A percentile compares a stretch with the other conserved stretches of the same genome.
Conservation (phyloP, 2,888 invertebrate species). For the Heliconius ismenius region DNA sequence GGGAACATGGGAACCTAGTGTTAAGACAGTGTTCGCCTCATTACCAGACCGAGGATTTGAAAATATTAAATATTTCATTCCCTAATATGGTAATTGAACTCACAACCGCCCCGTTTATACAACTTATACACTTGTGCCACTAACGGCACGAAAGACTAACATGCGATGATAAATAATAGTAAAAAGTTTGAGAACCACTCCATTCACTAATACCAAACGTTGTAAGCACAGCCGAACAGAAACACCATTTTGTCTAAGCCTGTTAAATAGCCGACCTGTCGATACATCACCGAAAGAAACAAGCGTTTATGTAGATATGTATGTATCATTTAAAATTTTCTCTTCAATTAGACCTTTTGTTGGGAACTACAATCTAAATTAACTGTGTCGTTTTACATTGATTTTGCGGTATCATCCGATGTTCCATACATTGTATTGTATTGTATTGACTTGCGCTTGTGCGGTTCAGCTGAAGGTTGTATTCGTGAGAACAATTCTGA, state of each 20-base stretch:
- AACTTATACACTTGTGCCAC: too few relatives aligned
- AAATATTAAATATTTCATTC: too few relatives aligned
- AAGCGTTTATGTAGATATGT: conserved; percentile 47
- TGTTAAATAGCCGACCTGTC: conserved; percentile 79
- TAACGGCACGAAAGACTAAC: too few relatives aligned
- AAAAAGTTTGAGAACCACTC: conserved; percentile 61
- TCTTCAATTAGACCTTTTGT: conserved; percentile 81
- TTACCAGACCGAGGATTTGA: too few relatives aligned
- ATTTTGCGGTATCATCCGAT: conserved; percentile 34
- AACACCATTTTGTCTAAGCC: conserved; percentile 74
- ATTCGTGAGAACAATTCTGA: not conserved
- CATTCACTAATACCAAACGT: conserved; percentile 56
- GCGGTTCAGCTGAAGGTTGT: not conserved
- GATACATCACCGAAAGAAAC: conserved; percentile 79
- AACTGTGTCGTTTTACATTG: conserved; percentile 70
- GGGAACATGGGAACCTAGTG: too few relatives aligned
- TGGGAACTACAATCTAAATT: conserved; percentile 68
- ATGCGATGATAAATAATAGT: too few relatives aligned
- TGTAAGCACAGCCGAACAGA: conserved; percentile 57
- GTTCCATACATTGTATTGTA: conserved; percentile 26
- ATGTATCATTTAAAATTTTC: conserved; percentile 67
- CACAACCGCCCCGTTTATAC: too few relatives aligned
- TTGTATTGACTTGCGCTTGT: conserved; percentile 9
- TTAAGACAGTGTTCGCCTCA: too few relatives aligned
- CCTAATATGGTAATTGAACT: too few relatives aligned